phyloP scores from a whole-genome alignment of 2,888 invertebrate genomes.

The Liodrosophila aerea region DNA sequence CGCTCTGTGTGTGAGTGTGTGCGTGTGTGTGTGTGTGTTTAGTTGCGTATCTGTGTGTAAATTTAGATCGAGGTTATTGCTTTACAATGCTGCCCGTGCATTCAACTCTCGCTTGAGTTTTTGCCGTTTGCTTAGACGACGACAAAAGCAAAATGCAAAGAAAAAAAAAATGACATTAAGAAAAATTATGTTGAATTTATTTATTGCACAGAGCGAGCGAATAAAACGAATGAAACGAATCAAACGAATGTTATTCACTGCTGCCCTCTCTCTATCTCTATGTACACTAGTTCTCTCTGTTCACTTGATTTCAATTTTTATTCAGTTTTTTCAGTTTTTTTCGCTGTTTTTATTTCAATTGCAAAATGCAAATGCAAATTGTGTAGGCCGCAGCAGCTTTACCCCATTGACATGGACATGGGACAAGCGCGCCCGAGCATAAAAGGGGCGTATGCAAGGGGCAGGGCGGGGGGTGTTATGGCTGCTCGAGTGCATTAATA shows the following conservation, averaged over 20 bases:
- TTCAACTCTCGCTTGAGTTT: constrained; percentile 72
- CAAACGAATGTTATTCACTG: constrained; percentile 26
- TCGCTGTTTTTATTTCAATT: constrained; percentile 35
- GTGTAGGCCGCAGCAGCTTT: constrained; percentile 31
- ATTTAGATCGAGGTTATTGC: constrained; percentile 82
- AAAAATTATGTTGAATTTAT: constrained; percentile 71
- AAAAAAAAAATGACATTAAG: constrained; percentile 46
- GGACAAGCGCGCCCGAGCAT: neutral
- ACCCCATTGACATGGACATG: constrained; percentile 14
- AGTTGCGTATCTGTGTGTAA: constrained; percentile 67
- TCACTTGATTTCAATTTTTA: constrained; percentile 11
- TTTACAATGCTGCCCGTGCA: constrained; percentile 81
- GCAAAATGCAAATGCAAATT: constrained; percentile 61
- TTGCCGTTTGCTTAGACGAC: constrained; percentile 34
- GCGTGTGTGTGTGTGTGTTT: constrained; percentile 34
- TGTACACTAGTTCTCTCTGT: no score
- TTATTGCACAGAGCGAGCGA: constrained; percentile 49
- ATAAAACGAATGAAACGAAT: neutral
- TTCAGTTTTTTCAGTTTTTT: constrained; percentile 1
- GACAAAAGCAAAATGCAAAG: neutral
- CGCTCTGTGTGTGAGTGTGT: constrained; percentile 12
- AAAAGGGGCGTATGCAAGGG: neutral
- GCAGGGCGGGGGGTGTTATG: neutral
- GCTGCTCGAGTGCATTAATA: constrained; percentile 33
- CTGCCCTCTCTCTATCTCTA: constrained; percentile 7